Percentiles rank a stretch among this genome's conserved stretches.
Evolutionary conservation across 2,113 vertebrate genomes (phyloP).

Genomic region (Chitala chitala): DNA sequence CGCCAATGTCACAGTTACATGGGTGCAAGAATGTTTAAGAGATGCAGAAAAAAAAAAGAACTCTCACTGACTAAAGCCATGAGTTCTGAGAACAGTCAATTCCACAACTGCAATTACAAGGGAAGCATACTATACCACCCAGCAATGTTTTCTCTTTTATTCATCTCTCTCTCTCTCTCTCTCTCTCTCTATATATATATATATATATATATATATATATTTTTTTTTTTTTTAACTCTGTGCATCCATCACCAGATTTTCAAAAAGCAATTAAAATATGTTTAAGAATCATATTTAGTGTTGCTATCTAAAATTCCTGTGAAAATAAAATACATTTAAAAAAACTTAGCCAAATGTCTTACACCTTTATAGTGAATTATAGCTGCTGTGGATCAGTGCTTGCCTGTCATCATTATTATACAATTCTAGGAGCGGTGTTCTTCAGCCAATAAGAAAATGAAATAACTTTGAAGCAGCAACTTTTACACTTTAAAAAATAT

Average conservation of each 20-base stretch:
- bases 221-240: neutral
- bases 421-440: too few species aligned
- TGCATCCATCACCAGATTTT: neutral
- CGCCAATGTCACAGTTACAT: conserved; percentile 63
- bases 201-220: too few species aligned
- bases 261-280: neutral
- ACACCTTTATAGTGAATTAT: too few species aligned
- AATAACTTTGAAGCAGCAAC: too few species aligned
- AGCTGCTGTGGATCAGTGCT: too few species aligned
- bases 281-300: neutral
- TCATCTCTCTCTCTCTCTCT: too few species aligned
- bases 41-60: conserved; percentile 47
- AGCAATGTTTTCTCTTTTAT: neutral
- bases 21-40: conserved; percentile 58
- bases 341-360: too few species aligned
- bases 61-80: conserved; percentile 43
- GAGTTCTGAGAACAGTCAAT: conserved; percentile 43
- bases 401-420: too few species aligned
- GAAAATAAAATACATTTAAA: neutral
- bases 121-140: conserved; percentile 48
- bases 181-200: too few species aligned
- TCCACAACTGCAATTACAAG: conserved; percentile 52
- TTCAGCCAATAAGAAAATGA: too few species aligned
- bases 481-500: too few species aligned
- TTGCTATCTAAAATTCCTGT: neutral